phyloP scores from a whole-genome alignment of 2,888 invertebrate genomes.

The Criorhina ranunculi region DNA sequence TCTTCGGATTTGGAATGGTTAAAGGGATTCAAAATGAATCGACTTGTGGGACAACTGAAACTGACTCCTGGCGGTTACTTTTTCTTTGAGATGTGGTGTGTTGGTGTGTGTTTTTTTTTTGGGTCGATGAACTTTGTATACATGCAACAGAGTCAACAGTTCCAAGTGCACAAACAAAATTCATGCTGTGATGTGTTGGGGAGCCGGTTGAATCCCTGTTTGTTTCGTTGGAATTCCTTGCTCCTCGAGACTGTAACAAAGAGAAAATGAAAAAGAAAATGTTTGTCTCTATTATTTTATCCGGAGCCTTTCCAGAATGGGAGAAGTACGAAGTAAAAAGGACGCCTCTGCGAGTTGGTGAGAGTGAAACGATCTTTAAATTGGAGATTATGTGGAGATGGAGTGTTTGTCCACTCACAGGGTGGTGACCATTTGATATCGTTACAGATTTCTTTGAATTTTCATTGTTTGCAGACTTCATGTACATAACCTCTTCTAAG shows the following conservation, averaged over 20 bases:
- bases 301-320: constrained; percentile 11
- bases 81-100: constrained; percentile 51
- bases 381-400: not conserved
- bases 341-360: not conserved
- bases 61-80: constrained; percentile 50
- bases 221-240: constrained; percentile 55
- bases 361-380: not conserved
- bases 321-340: not conserved
- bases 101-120: not conserved
- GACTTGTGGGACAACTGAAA: constrained; percentile 30
- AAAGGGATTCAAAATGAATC: constrained; percentile 43
- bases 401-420: too few relatives aligned
- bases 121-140: constrained; percentile 61
- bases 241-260: constrained; percentile 5
- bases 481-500: too few relatives aligned
- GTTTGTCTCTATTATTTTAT: constrained; percentile 13
- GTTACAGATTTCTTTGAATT: not conserved
- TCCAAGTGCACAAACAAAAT: constrained; percentile 51
- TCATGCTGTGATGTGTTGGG: constrained; percentile 39
- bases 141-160: constrained; percentile 41
- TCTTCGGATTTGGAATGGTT: constrained; percentile 46
- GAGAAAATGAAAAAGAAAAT: constrained; percentile 3
- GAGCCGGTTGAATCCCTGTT: constrained; percentile 51
- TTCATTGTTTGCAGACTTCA: too few relatives aligned
- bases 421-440: not conserved